Percentiles rank a stretch among this genome's conserved stretches.
Evolutionary conservation across 2,888 invertebrate genomes (phyloP).

Genomic region (Microctonus hyperodae): DNA sequence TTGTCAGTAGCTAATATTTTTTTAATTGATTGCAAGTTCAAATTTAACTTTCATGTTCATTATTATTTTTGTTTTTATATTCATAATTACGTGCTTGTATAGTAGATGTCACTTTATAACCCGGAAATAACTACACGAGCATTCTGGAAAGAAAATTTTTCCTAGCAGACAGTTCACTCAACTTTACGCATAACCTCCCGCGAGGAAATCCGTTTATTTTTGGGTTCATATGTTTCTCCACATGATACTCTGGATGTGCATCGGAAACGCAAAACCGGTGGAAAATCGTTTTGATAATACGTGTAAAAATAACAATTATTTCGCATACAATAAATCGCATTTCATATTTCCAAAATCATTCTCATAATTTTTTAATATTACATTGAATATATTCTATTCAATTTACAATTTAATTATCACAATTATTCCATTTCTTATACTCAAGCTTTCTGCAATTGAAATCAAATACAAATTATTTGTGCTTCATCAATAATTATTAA

Average conservation of each 20-base stretch:
- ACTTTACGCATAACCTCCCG: constrained; percentile 41
- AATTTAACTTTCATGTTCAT: neutral
- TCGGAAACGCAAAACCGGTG: neutral
- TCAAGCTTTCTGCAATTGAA: too few relatives aligned
- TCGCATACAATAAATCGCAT: neutral
- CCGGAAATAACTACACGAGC: constrained; percentile 16
- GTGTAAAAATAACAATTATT: neutral
- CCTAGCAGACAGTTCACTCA: constrained; percentile 42
- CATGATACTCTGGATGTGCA: constrained; percentile 17
- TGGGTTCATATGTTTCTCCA: constrained; percentile 20
- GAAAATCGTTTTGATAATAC: neutral
- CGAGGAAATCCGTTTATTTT: constrained; percentile 43
- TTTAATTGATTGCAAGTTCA: neutral
- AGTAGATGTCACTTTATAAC: neutral
- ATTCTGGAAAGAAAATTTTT: constrained; percentile 33
- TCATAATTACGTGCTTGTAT: neutral
- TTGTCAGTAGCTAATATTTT: neutral
- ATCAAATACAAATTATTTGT: too few relatives aligned
- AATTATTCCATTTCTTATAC: too few relatives aligned
- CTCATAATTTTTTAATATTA: too few relatives aligned
- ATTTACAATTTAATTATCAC: too few relatives aligned
- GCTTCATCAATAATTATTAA: too few relatives aligned
- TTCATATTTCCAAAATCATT: neutral
- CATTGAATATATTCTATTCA: too few relatives aligned
- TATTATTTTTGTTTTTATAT: neutral